These are phyloP conservation scores for Pterostichus niger DNA, from an alignment of 2,888 invertebrate species.

Conservation along the genomic window DNA sequence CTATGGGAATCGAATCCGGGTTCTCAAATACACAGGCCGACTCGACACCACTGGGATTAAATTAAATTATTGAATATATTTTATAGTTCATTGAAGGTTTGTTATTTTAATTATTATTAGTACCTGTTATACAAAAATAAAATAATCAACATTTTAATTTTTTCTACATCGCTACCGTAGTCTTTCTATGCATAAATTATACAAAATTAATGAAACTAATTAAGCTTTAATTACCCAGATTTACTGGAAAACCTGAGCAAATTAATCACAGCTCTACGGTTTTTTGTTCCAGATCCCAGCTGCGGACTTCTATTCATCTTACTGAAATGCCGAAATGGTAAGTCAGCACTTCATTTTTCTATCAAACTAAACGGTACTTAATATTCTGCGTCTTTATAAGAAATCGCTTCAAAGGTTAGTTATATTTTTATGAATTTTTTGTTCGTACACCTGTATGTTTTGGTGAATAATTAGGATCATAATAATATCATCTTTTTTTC, in stretches of 20 bases:
- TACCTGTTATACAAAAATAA: too few relatives aligned
- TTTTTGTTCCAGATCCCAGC: background rate
- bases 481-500: slow-evolving; percentile 4
- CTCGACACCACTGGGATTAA: too few relatives aligned
- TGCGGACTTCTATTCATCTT: background rate
- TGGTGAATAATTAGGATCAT: slow-evolving; percentile 23
- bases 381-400: slow-evolving; percentile 2
- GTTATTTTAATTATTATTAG: too few relatives aligned
- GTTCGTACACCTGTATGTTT: background rate
- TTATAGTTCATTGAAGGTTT: too few relatives aligned
- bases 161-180: background rate
- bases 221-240: background rate
- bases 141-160: background rate
- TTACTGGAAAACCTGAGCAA: background rate
- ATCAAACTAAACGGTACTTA: background rate
- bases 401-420: background rate
- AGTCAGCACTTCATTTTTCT: slow-evolving; percentile 6
- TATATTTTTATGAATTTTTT: slow-evolving; percentile 24
- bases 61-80: too few relatives aligned
- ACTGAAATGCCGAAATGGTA: background rate
- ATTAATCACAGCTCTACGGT: background rate
- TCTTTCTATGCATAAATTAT: background rate
- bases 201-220: background rate
- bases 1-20: too few relatives aligned
- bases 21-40: too few relatives aligned